phyloP scores from a whole-genome alignment of 2,113 vertebrate genomes.

The Maccullochella peelii region DNA sequence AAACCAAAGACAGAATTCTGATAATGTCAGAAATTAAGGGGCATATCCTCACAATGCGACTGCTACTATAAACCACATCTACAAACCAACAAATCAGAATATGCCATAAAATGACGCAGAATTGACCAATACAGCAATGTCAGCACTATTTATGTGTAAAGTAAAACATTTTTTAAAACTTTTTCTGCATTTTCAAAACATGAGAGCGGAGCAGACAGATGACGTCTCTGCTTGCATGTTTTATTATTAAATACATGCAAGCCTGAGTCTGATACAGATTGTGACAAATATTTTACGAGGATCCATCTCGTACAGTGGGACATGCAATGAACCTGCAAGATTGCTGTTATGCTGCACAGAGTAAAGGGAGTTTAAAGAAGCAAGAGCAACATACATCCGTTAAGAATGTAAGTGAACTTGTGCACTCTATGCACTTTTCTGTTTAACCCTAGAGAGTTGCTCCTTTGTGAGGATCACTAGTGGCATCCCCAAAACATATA shows the following conservation, averaged over 20 bases:
- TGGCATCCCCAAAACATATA: too few relatives aligned
- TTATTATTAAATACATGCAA: too few relatives aligned
- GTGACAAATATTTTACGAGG: constrained; percentile 3
- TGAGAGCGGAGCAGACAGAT: background rate
- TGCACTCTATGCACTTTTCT: too few relatives aligned
- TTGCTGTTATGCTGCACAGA: background rate
- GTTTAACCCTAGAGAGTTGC: background rate
- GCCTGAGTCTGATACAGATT: background rate
- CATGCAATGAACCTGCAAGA: background rate
- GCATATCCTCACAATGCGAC: background rate
- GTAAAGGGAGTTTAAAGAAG: background rate
- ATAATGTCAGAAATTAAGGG: background rate
- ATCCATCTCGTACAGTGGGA: background rate
- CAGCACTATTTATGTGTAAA: background rate
- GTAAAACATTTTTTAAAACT: too few relatives aligned
- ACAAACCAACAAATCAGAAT: background rate
- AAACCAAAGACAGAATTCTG: background rate
- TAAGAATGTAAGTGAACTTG: background rate
- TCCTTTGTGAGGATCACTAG: background rate
- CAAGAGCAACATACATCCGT: background rate
- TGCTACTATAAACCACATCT: background rate
- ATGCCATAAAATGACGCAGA: background rate
- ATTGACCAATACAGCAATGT: too few relatives aligned
- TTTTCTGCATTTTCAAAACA: background rate
- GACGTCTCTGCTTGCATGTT: background rate